Evolutionary conservation across 1,140 invertebrate species (phyloP), one percentile per base, ranked within the genome.

Genomic region (Caenorhabditis inopinata): DNA sequence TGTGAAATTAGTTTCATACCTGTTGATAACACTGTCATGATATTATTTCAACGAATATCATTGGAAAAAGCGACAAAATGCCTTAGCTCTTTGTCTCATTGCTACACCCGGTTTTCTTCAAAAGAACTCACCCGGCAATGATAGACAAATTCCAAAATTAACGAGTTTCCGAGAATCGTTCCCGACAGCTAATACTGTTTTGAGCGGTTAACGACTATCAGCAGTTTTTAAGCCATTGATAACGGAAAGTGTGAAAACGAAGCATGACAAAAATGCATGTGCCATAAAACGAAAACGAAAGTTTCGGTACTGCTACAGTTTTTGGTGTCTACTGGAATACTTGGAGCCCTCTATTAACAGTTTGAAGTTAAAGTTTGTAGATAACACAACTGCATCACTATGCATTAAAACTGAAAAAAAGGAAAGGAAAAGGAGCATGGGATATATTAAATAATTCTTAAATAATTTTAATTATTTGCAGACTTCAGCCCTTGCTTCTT

Each of bases 131-230:
- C n/a, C 12, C 58, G 58, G 58, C 58, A 42, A 21, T 23, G 16
- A 1, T 32, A n/a, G 25, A 38, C 21, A 21, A 68, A 68, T 68
- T 68, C 58, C 58, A 68, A 18, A 21, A 18, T 68, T 68, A 29
- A 68, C 32, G 58, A 68, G 29, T 68, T 68, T 68, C 58, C 7
- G 58, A 68, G 58, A 68, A 68, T 68, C n/a, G 58, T 68, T 68
- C 58, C 5, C n/a, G 32, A 68, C 58, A 35, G 23, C 12, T 21
- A n/a, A 68, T 18, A 38, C 58, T 68, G 58, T 68, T 68, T 68
- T 68, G 32, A 68, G 58, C n/a, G 2, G 58, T 21, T 21, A n/a
- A 0, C 32, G 32, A 68, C 58, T 68, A 68, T 68, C 58, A 68
- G 58, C 23, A 21, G 32, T 29, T 68, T 42, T 25, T 68, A 2